Base-by-base conservation (phyloP, 2,113 vertebrate species). In the Ochotona curzoniae region DNA sequence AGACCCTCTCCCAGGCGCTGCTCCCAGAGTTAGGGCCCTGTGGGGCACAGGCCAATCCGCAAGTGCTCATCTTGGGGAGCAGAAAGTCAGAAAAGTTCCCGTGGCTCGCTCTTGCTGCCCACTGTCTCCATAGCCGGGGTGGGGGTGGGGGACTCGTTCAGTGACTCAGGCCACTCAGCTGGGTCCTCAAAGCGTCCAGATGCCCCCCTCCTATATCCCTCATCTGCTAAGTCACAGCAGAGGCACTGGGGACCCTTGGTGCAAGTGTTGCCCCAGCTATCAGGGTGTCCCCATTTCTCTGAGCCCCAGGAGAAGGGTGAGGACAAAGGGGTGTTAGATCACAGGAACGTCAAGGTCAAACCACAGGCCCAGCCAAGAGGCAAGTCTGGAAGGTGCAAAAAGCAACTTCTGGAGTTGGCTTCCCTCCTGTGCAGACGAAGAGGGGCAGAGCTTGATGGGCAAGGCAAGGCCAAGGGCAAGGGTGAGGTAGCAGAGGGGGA, bases 401-500 rank as follows among this genome's bases (percentile, higher is more conserved):
- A 35, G 32, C 54, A 4, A 7, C 21, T 5, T 2, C 79, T 8
- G 1, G 25, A 9, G 51, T 7, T 20, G 18, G 28, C 13, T 80
- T 28, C 78, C 38, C 0, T 1, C 49, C 23, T 26, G 67, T 26
- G 2, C 0, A 35, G n/a, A 60, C 11, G 4, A 21, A 64, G 25
- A 44, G 47, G 4, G 4, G 1, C 32, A 0, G 20, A 3, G 0
- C 1, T 0, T 4, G 12, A 15, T 7, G 17, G 12, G n/a, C 11
- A 28, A 11, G 15, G 10, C 60, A n/a, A 8, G 14, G 1, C n/a
- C 9, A 14, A 20, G 14, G 1, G 38, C 9, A 14, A 20, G 54
- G 1, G 1, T 1, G 11, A 44, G 51, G 8, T 0, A 10, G 54
- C 60, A 1, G 47, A 54, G 20, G 21, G 13, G 13, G 8, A 44